A percentile compares a stretch with the other conserved stretches of the same genome.
These are phyloP conservation scores for Schizaphis graminum DNA, from an alignment of 2,888 invertebrate genomes.

Conservation along the genomic window DNA sequence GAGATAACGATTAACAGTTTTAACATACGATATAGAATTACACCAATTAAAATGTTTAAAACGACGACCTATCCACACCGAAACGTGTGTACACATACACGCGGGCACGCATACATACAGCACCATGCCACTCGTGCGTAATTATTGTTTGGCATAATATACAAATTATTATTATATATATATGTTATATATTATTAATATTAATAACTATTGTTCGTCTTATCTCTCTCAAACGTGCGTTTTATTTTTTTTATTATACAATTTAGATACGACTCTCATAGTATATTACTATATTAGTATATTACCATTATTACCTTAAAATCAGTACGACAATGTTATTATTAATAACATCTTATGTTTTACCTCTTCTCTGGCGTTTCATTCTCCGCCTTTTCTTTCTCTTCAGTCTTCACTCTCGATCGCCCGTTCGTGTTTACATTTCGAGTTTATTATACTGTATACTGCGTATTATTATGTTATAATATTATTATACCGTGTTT, in stretches of 20 bases:
- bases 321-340: background rate
- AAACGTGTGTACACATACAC: conserved; percentile 7
- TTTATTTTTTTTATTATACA: conserved; percentile 10
- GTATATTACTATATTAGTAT: background rate
- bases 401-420: conserved; percentile 8
- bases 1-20: conserved; percentile 7
- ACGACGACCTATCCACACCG: conserved; percentile 6
- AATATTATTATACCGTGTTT: conserved; percentile 17
- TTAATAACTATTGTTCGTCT: background rate
- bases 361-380: background rate
- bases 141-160: conserved; percentile 20
- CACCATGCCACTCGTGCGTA: background rate
- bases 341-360: background rate
- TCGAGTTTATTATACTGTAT: conserved; percentile 20
- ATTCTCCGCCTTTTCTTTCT: conserved; percentile 2
- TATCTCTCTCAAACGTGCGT: conserved; percentile 38
- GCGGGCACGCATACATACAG: background rate
- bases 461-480: conserved; percentile 24
- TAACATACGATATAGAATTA: conserved; percentile 13
- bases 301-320: background rate
- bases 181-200: background rate
- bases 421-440: conserved; percentile 49
- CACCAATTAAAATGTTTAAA: conserved; percentile 39
- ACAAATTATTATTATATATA: background rate
- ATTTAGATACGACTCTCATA: background rate